Conservation (phyloP, 2,888 invertebrate species). For the Endomychus coccineus region DNA sequence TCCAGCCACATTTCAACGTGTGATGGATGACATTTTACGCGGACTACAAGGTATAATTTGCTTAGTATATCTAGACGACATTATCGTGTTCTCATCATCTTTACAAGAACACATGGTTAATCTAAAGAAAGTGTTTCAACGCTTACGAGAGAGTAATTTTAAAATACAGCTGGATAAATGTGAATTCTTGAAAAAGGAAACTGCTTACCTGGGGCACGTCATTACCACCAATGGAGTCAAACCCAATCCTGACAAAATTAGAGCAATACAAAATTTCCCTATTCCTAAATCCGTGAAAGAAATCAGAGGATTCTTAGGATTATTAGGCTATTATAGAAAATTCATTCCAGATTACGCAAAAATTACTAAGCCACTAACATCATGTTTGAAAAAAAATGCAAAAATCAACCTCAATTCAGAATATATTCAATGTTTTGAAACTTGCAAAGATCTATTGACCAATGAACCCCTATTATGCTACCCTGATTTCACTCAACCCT, state of each 20-base stretch:
- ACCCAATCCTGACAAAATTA: constrained; percentile 15
- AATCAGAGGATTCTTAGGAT: constrained; percentile 23
- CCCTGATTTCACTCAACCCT: constrained; percentile 22
- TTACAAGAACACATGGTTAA: no score
- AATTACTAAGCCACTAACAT: constrained; percentile 21
- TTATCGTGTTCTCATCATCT: no score
- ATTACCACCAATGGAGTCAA: no score
- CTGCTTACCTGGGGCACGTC: no score
- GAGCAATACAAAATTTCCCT: constrained; percentile 18
- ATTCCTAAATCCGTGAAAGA: constrained; percentile 22
- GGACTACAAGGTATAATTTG: no score
- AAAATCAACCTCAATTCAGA: constrained; percentile 14
- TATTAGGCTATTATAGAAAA: constrained; percentile 16
- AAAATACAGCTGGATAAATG: no score
- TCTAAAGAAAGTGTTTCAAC: no score
- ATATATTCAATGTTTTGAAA: constrained; percentile 18
- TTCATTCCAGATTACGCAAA: constrained; percentile 20
- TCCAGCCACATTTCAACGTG: no score
- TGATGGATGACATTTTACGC: no score
- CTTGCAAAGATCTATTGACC: constrained; percentile 22
- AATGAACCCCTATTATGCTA: constrained; percentile 24
- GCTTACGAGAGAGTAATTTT: no score
- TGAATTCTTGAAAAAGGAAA: no score
- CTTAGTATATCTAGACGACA: no score
- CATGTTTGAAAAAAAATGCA: constrained; percentile 19